phyloP scores from a whole-genome alignment of 1,140 invertebrate genomes.

The Caerostris extrusa region DNA sequence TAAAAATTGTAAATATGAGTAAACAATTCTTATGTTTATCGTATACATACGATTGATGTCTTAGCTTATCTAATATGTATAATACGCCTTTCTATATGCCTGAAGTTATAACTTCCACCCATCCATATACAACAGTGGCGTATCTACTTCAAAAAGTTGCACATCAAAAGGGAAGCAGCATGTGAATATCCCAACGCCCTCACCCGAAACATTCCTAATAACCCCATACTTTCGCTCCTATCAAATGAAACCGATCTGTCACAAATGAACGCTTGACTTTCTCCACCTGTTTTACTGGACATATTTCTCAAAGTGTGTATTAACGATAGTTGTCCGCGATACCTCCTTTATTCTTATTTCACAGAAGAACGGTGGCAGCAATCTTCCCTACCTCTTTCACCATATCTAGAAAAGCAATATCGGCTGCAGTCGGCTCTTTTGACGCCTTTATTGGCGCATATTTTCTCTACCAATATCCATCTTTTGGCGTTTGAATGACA shows the following conservation, averaged over 20 bases:
- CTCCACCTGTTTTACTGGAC: not conserved
- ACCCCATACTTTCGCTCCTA: not conserved
- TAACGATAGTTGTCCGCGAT: constrained; percentile 27
- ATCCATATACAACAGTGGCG: too few relatives aligned
- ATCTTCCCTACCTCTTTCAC: not conserved
- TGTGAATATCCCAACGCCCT: too few relatives aligned
- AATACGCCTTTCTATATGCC: too few relatives aligned
- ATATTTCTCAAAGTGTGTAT: not conserved
- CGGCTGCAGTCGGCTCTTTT: constrained; percentile 61
- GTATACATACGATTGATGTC: too few relatives aligned
- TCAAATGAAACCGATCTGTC: not conserved
- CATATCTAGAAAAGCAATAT: constrained; percentile 70
- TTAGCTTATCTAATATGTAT: too few relatives aligned
- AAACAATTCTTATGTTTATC: too few relatives aligned
- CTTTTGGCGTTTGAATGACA: constrained; percentile 73
- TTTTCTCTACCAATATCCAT: constrained; percentile 69
- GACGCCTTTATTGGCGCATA: constrained; percentile 70
- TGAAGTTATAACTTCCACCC: too few relatives aligned
- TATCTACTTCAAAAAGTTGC: too few relatives aligned
- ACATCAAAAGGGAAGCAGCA: too few relatives aligned
- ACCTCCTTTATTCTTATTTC: not conserved
- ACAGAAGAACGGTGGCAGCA: not conserved
- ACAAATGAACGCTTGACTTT: not conserved
- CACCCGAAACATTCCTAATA: not conserved
- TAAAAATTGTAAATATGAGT: too few relatives aligned